These are phyloP conservation scores for Platalea minor DNA, from an alignment of 2,797 vertebrate genomes.

Conservation along the genomic window DNA sequence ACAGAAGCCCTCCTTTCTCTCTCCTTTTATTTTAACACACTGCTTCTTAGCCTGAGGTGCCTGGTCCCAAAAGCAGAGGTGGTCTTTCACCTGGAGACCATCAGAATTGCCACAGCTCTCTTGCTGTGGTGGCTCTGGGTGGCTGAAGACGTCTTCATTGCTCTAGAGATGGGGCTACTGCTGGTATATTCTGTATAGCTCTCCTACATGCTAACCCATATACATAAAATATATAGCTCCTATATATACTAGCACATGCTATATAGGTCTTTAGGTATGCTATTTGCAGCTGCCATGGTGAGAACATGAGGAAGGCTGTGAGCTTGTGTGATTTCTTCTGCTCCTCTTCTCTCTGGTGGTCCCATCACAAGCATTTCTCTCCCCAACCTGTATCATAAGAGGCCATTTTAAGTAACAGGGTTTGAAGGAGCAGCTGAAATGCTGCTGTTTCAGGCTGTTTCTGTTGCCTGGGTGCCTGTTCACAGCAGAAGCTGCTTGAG, in stretches of 20 bases:
- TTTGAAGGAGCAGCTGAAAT: not conserved
- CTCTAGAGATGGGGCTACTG: not conserved
- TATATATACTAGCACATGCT: too few relatives aligned
- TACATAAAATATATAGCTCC: not conserved
- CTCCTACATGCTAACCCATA: too few relatives aligned
- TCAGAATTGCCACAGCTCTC: not conserved
- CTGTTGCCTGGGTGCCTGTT: not conserved
- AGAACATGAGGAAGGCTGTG: not conserved
- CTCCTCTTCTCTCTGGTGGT: not conserved
- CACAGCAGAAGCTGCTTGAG: not conserved
- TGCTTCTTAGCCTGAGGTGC: not conserved
- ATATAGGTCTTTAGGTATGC: not conserved
- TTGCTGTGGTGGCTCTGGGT: not conserved
- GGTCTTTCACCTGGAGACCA: not conserved
- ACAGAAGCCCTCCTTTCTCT: not conserved
- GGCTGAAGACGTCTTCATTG: not conserved
- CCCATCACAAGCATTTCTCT: rapidly evolving
- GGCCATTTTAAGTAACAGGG: not conserved
- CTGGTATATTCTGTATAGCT: not conserved
- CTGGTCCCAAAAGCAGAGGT: not conserved
- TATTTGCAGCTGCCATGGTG: not conserved
- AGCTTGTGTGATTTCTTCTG: not conserved
- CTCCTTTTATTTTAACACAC: not conserved
- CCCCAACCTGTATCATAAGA: rapidly evolving
- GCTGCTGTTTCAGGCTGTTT: not conserved